Evolutionary conservation across 2,797 vertebrate species (phyloP).

Genomic region (Carduelis carduelis): DNA sequence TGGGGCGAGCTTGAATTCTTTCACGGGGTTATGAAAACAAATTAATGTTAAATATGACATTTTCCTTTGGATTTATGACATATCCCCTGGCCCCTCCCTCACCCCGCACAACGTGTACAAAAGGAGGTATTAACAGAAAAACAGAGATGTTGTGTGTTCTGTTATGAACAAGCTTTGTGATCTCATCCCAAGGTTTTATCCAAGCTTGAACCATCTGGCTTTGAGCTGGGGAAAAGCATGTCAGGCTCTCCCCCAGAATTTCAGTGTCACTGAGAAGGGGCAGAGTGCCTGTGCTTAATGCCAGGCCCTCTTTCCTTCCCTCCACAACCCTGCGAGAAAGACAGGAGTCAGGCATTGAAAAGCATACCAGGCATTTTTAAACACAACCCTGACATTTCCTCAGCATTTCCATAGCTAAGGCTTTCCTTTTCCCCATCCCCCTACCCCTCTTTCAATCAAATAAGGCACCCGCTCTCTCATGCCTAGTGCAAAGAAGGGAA

Average conservation of each 20-base stretch:
- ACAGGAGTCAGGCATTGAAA: slow-evolving; percentile 84
- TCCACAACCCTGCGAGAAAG: slow-evolving; percentile 71
- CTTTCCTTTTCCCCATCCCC: slow-evolving; percentile 57
- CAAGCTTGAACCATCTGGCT: slow-evolving; percentile 92
- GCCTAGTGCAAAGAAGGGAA: slow-evolving; percentile 72
- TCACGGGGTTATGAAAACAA: slow-evolving; percentile 63
- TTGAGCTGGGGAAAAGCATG: slow-evolving; percentile 81
- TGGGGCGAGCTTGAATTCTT: slow-evolving; percentile 49
- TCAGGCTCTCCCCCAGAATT: slow-evolving; percentile 84
- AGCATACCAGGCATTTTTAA: slow-evolving; percentile 82
- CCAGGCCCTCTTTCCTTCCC: slow-evolving; percentile 50
- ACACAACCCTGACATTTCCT: slow-evolving; percentile 77
- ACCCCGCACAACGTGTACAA: slow-evolving; percentile 52
- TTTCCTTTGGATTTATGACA: slow-evolving; percentile 58
- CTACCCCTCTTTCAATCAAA: slow-evolving; percentile 73
- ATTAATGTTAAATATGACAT: slow-evolving; percentile 66
- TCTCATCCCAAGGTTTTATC: slow-evolving; percentile 82
- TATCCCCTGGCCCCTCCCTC: slow-evolving; percentile 14
- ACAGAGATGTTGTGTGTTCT: slow-evolving; percentile 70
- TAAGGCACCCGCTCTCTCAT: slow-evolving; percentile 74
- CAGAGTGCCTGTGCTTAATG: slow-evolving; percentile 48
- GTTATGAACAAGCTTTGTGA: slow-evolving; percentile 78
- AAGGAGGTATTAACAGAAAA: slow-evolving; percentile 64
- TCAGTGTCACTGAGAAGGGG: slow-evolving; percentile 65
- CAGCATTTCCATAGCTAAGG: slow-evolving; percentile 67